phyloP scores from a whole-genome alignment of 2,113 vertebrate genomes.

The Crotalus horridus region DNA sequence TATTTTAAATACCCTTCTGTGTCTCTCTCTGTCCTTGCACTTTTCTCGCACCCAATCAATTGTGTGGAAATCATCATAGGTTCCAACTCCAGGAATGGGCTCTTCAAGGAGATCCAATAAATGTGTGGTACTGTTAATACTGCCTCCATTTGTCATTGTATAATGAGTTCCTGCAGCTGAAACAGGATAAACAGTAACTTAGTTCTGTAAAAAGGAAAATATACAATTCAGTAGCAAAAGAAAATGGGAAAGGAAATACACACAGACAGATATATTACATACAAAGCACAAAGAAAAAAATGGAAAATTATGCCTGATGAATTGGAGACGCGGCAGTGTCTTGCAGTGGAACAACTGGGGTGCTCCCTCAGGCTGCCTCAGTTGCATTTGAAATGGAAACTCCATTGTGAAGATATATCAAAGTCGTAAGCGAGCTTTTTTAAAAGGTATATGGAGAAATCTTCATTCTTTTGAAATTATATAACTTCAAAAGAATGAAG shows the following conservation, averaged over 20 bases:
- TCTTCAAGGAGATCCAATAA: constrained; percentile 96
- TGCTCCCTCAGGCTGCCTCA: neutral
- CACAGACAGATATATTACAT: neutral
- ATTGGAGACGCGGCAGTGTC: neutral
- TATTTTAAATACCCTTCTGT: constrained; percentile 83
- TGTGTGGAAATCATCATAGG: constrained; percentile 98
- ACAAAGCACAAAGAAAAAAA: neutral
- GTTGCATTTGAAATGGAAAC: neutral
- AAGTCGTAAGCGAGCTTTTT: neutral
- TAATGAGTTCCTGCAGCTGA: constrained; percentile 85
- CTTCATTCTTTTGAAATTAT: neutral
- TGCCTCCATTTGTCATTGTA: constrained; percentile 95
- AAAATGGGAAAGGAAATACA: neutral
- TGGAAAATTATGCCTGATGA: neutral
- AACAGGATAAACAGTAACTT: constrained; percentile 25
- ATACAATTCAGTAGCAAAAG: neutral
- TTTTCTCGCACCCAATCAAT: constrained; percentile 99
- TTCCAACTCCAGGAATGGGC: constrained; percentile 96
- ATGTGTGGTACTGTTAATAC: constrained; percentile 90
- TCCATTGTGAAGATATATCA: neutral
- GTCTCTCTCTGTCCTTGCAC: constrained; percentile 95
- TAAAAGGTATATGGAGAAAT: neutral
- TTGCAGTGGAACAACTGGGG: neutral
- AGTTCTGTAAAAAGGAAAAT: neutral
- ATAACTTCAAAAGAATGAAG: neutral